These are phyloP conservation scores for Meloe dianella DNA, from an alignment of 2,888 invertebrate genomes.

Conservation along the genomic window DNA sequence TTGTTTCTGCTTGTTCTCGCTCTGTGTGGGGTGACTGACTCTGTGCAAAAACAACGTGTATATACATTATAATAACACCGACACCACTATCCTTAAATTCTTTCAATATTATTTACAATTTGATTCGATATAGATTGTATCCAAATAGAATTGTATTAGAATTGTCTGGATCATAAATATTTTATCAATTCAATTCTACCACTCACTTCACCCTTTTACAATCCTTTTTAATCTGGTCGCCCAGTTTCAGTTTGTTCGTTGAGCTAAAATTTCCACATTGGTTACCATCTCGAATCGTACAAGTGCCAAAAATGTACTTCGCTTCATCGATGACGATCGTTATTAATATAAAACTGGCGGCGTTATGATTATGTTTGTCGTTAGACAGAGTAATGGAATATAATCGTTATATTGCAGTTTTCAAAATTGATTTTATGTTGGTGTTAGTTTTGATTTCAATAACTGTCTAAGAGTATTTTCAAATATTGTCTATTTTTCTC, in stretches of 20 bases:
- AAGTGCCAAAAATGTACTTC: constrained; percentile 46
- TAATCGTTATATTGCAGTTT: constrained; percentile 34
- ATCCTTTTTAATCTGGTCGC: background rate
- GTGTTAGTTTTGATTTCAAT: background rate
- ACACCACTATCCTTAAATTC: background rate
- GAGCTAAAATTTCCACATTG: constrained; percentile 49
- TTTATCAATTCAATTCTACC: background rate
- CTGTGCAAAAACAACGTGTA: background rate
- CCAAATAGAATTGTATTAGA: background rate
- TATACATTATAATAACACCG: background rate
- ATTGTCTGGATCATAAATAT: background rate
- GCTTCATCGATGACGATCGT: constrained; percentile 35
- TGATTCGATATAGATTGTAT: no score
- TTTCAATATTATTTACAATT: background rate
- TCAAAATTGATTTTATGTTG: constrained; percentile 10
- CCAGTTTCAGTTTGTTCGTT: background rate
- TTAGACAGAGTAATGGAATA: constrained; percentile 46
- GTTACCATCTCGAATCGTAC: constrained; percentile 42
- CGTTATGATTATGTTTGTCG: constrained; percentile 45
- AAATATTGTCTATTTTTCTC: background rate
- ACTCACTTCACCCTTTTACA: background rate
- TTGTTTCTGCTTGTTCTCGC: constrained; percentile 2
- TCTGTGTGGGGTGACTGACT: background rate
- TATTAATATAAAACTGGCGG: constrained; percentile 39
- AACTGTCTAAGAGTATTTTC: background rate